Evolutionary conservation across 2,888 invertebrate species (phyloP), one percentile per base, ranked within the genome.

Genomic region (Harpagoxenus sublaevis): DNA sequence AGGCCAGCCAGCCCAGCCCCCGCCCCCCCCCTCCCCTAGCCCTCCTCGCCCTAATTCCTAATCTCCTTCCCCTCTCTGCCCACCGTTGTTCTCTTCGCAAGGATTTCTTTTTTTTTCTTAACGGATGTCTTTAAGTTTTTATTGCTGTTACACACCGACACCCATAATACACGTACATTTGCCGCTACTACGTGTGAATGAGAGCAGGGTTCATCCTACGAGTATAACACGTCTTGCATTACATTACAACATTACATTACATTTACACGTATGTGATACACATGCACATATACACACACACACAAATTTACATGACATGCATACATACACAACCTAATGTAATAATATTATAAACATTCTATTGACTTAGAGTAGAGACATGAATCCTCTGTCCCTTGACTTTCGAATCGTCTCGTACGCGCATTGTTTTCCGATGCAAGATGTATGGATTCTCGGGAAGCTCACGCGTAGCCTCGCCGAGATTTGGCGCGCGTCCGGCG

Each of bases 51-150:
- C 91, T 89, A 89, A 88, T 89, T 89, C 91, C 89, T 87, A 89
- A 86, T 88, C 85, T 88, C 87, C 87, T 87, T 89, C 83, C 84
- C 84, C 86, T 81, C 90, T 88, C 87, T 89, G 89, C 89, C 90
- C 89, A 91, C 91, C 92, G 89, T 94, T 94, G 92, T 93, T 94
- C 92, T 94, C 93, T 93, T 94, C 92, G 92, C 93, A 93, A 93
- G 91, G 92, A 91, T 90, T 92, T 92, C 23, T 92, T 89, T 91
- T 66, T 89, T 35, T 91, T 90, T 91, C 90, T 90, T 87, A 91
- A 81, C 84, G 89, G 89, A 89, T 89, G 90, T 92, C 92, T 92
- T 91, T 92, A 92, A 92, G 92, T 93, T 94, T 93, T 93, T 91
- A 93, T 93, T 92, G 91, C 92, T 92, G 93, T 94, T 93, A 92